Evolutionary conservation across 2,113 vertebrate genomes (phyloP), one percentile per base, ranked within the genome.

Genomic region (Leptodactylus fuscus): DNA sequence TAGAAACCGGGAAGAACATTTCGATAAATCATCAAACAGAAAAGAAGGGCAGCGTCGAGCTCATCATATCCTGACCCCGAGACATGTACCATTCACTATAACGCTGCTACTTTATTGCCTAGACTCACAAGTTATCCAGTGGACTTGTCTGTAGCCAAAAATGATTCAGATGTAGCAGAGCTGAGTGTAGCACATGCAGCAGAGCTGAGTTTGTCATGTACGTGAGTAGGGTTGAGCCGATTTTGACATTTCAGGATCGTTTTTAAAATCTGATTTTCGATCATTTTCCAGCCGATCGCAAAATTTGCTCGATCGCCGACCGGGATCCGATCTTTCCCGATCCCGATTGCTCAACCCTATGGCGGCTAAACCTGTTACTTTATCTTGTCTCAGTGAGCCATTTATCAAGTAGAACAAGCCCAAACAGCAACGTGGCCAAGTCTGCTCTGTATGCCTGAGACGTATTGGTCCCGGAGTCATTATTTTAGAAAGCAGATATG

Each of bases 11-110:
- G 49, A 36, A 38, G 49, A 53, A 78, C 75, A 55, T 38, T 36
- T 53, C 11, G 48, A 78, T 78, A 78, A 78, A 78, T 78, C 49
- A 78, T 78, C 49, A 78, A 78, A 78, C 7, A 53, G 32, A 48
- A 22, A 55, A 55, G 75, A 78, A 36, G 20, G 49, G 32, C 32
- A 20, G 49, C 32, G 27, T 27, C 73, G 32, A 27, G 46, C 73
- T 75, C 24, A 11, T 77, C 18, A 55, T 34, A 36, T 55, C 27
- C 75, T 55, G 75, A 53, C 75, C 75, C 49, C 10, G 13, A 78
- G 75, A 78, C 49, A 76, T 51, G 5, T 51, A 32, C 27, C 74
- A 76, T 76, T 32, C 48, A 32, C 74, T 76, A 29, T 51, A 51
- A 51, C 32, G 53, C 1, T 34, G 74, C 6, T 11, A 73, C 22